These are phyloP conservation scores for Apogon talboti DNA, from an alignment of 2,797 vertebrate genomes.

Conservation along the genomic window DNA sequence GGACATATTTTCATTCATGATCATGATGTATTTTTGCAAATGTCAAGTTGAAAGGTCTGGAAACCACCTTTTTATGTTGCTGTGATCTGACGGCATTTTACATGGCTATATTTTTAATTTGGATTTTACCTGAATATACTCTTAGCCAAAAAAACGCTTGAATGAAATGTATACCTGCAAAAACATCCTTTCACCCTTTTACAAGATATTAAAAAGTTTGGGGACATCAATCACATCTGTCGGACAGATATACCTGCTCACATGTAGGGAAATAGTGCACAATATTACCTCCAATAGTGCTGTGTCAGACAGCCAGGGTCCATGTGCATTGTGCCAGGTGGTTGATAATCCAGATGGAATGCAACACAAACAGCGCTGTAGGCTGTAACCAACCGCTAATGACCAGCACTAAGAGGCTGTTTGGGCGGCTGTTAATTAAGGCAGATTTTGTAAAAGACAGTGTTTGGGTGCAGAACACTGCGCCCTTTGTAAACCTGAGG, in stretches of 20 bases:
- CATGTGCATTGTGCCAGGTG: constrained; percentile 10
- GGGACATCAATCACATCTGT: not conserved
- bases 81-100: no score
- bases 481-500: constrained; percentile 41
- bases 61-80: no score
- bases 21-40: no score
- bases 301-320: constrained; percentile 24
- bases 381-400: constrained; percentile 11
- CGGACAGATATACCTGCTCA: constrained; percentile 9
- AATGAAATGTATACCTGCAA: no score
- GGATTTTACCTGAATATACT: no score
- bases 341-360: constrained; percentile 56
- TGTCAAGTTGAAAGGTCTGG: no score
- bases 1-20: no score
- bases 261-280: constrained; percentile 20
- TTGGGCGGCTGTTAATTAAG: constrained; percentile 31
- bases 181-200: no score
- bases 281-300: constrained; percentile 14
- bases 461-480: constrained; percentile 44
- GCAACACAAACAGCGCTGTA: constrained; percentile 31
- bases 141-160: no score
- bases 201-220: no score
- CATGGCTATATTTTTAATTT: no score
- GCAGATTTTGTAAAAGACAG: constrained; percentile 43
- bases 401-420: constrained; percentile 22